Percentiles rank a stretch among this genome's conserved stretches.
These are phyloP conservation scores for Elysia chlorotica DNA, from an alignment of 1,140 invertebrate species.

Conservation along the genomic window DNA sequence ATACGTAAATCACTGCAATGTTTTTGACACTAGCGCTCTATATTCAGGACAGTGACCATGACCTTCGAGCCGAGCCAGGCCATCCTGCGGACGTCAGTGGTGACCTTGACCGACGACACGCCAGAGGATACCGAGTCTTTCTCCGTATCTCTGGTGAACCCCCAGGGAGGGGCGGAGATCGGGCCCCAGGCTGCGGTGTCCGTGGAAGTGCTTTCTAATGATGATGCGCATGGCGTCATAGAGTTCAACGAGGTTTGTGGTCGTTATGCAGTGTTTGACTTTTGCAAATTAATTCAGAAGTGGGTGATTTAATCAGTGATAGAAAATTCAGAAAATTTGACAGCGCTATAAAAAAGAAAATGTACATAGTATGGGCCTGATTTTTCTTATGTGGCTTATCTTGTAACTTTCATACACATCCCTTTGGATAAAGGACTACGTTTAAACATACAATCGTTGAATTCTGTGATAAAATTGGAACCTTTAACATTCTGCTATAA, in stretches of 20 bases:
- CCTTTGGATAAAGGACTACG: not conserved
- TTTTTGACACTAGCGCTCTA: too few relatives aligned
- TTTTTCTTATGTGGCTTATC: not conserved
- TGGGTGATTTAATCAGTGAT: not conserved
- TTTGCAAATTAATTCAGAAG: not conserved
- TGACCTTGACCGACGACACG: conserved; percentile 45
- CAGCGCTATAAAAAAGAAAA: too few relatives aligned
- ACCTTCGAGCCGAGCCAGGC: conserved; percentile 46
- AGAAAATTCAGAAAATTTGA: too few relatives aligned
- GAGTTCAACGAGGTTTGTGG: conserved; percentile 38
- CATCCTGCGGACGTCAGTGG: conserved; percentile 36
- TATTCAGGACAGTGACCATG: conserved; percentile 47
- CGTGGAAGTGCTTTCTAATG: conserved; percentile 55
- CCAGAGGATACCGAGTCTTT: conserved; percentile 59
- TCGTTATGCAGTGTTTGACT: not conserved
- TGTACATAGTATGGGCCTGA: too few relatives aligned
- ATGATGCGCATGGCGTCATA: conserved; percentile 57
- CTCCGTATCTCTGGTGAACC: conserved; percentile 38
- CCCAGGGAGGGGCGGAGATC: conserved; percentile 48
- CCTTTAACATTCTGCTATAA: too few relatives aligned
- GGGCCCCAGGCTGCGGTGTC: conserved; percentile 39
- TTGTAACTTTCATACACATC: not conserved
- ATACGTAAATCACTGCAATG: too few relatives aligned
- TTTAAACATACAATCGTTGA: not conserved
- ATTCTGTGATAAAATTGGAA: too few relatives aligned